Percentiles rank a stretch among this genome's conserved stretches.
Evolutionary conservation across 2,113 vertebrate genomes (phyloP).

Genomic region (Brachirus orientalis): DNA sequence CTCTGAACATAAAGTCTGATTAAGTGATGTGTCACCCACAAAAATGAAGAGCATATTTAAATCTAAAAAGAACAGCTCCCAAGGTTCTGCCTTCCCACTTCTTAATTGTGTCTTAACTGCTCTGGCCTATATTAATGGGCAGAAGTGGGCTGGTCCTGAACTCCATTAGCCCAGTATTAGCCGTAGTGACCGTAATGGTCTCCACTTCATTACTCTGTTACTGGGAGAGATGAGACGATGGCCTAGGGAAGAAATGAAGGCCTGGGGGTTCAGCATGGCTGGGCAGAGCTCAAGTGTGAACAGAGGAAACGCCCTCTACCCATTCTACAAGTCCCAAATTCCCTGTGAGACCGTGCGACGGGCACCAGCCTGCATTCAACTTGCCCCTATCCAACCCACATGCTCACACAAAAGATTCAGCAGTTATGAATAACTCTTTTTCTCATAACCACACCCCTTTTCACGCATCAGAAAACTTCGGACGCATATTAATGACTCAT

Average conservation of each 20-base stretch:
- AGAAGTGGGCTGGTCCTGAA: conserved; percentile 68
- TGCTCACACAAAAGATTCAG: conserved; percentile 52
- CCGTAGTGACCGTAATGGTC: conserved; percentile 74
- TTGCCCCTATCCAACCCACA: conserved; percentile 39
- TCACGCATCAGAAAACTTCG: conserved; percentile 29
- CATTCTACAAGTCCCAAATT: conserved; percentile 72
- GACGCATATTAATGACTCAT: background rate
- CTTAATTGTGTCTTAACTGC: conserved; percentile 72
- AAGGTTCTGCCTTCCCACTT: conserved; percentile 60
- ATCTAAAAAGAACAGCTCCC: conserved; percentile 61
- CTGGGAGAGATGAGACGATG: conserved; percentile 62
- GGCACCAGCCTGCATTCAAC: conserved; percentile 64
- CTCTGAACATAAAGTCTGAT: conserved; percentile 33
- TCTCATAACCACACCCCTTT: conserved; percentile 31
- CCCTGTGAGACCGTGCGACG: conserved; percentile 51
- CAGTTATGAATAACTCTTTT: conserved; percentile 62
- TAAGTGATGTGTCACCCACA: conserved; percentile 46
- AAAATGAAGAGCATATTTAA: conserved; percentile 58
- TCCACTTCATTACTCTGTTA: conserved; percentile 75
- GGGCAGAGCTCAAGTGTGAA: conserved; percentile 82
- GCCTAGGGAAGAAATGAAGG: conserved; percentile 64
- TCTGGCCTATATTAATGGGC: conserved; percentile 58
- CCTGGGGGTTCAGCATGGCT: conserved; percentile 80
- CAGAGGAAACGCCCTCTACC: conserved; percentile 72
- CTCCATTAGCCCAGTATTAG: conserved; percentile 75